phyloP scores from a whole-genome alignment of 2,888 invertebrate genomes.

The Erebia aethiops region DNA sequence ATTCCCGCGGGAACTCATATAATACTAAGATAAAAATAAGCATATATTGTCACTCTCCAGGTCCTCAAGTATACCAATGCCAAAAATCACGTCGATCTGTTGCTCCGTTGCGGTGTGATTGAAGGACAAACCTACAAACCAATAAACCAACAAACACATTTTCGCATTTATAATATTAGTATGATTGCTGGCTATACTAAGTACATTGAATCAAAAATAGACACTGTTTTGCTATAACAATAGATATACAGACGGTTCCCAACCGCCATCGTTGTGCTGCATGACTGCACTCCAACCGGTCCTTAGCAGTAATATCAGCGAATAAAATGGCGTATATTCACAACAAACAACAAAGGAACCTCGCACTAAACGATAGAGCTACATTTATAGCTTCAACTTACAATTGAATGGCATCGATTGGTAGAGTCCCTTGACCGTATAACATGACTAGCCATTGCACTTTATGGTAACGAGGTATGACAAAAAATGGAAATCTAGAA shows the following conservation, averaged over 20 bases:
- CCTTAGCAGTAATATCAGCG: constrained; percentile 39
- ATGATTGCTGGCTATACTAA: not conserved
- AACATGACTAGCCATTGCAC: not conserved
- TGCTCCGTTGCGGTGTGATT: too few relatives aligned
- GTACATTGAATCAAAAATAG: constrained; percentile 5
- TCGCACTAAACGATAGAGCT: constrained; percentile 1
- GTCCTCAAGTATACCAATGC: too few relatives aligned
- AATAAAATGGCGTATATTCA: constrained; percentile 33
- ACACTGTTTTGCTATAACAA: constrained; percentile 19
- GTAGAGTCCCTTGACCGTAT: constrained; percentile 9
- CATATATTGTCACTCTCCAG: too few relatives aligned
- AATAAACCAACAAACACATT: too few relatives aligned
- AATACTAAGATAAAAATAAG: too few relatives aligned
- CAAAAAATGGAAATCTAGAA: not conserved
- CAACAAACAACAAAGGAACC: constrained; percentile 4
- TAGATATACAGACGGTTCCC: constrained; percentile 15
- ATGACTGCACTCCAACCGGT: constrained; percentile 64
- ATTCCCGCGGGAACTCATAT: too few relatives aligned
- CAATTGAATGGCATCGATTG: not conserved
- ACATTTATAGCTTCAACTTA: not conserved
- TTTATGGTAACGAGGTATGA: not conserved
- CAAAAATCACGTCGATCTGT: too few relatives aligned
- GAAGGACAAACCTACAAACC: too few relatives aligned
- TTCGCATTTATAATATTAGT: too few relatives aligned
- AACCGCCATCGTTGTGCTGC: constrained; percentile 46